Percentiles rank a stretch among this genome's conserved stretches.
phyloP scores from a whole-genome alignment of 2,113 vertebrate genomes.

The Corapipo altera region DNA sequence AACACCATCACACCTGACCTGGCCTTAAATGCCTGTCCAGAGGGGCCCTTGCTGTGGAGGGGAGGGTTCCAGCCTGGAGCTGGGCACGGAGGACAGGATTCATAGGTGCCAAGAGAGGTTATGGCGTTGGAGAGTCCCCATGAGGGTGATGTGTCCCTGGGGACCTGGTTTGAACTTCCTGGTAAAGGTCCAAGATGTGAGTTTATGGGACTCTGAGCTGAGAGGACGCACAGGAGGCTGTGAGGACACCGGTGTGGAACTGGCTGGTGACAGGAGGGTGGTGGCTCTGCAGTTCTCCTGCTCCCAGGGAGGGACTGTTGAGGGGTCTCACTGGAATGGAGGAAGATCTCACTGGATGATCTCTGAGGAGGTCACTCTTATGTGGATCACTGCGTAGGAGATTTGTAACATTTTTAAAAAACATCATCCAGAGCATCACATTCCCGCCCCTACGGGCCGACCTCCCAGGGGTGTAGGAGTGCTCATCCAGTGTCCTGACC shows the following conservation, averaged over 20 bases:
- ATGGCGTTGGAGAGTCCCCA: neutral
- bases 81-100: neutral
- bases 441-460: fast-evolving
- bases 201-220: neutral
- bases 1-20: neutral
- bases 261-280: neutral
- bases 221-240: neutral
- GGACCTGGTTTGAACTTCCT: neutral
- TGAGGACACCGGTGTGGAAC: neutral
- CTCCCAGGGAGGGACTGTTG: neutral
- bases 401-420: fast-evolving
- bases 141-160: neutral
- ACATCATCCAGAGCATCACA: fast-evolving
- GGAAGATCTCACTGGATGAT: neutral
- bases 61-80: neutral
- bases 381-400: neutral
- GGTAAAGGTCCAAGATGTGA: neutral
- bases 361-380: neutral
- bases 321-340: neutral
- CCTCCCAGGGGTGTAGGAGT: fast-evolving
- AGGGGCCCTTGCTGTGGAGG: neutral
- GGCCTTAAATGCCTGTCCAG: neutral
- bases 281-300: neutral
- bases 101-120: neutral
- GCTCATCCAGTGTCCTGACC: neutral